Evolutionary conservation across 2,888 invertebrate genomes (phyloP), one percentile per base, ranked within the genome.

Genomic region (Drosophila rellima): DNA sequence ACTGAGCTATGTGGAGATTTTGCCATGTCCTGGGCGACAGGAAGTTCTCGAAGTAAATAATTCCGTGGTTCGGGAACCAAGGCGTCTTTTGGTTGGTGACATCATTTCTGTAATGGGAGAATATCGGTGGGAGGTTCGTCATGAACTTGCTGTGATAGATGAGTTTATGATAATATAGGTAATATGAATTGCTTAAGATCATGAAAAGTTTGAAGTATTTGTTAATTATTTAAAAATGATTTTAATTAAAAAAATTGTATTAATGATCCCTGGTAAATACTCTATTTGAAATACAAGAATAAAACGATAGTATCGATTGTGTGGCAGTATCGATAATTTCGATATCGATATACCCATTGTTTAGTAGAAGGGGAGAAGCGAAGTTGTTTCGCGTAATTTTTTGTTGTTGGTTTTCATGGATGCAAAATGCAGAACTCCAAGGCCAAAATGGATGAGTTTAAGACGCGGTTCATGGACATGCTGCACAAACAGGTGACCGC

Each of bases 371-470:
- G 74, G 54, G 68, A 64, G 55, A 48, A 57, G 63, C 63, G 56
- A 64, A 78, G 60, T 69, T 42, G 60, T 74, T 75, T 75, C 78
- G 78, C 78, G 63, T 78, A 78, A 78, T 69, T 73, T 80, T 81
- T 68, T 45, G 7, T 33, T 48, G 47, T 47, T 66, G 31, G 56
- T 56, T 81, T 82, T 74, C 82, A 84, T 89, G 84, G 84, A 81
- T 72, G 54, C 66, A 89, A 69, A 67, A 89, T 89, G 89, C 84
- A 85, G 74, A 89, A 83, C 71, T 71, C 90, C 65, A 91, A 82
- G 78, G 88, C 84, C 65, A 90, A 88, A 86, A 92, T 92, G 92
- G 92, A 93, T 65, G 92, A 92, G 82, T 88, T 92, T 72, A 92
- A 91, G 84, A 82, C 88, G 52, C 92, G 91, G 81, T 92, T 93